These are phyloP conservation scores for Otus scops DNA, from an alignment of 2,797 vertebrate genomes.

Conservation along the genomic window DNA sequence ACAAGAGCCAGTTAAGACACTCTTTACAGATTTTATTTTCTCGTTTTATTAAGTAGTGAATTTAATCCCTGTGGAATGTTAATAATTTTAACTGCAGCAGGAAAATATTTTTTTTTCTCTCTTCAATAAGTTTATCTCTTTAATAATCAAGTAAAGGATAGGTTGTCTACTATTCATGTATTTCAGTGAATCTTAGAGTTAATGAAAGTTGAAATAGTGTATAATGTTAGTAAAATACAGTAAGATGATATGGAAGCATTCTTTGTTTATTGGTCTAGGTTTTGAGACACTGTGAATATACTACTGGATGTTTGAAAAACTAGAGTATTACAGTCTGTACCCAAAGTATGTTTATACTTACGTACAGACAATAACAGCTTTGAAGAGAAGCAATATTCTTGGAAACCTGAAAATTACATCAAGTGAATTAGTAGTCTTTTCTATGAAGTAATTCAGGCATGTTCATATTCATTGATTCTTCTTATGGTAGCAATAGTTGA, in stretches of 20 bases:
- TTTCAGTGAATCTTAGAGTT: not conserved
- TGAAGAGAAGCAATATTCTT: not conserved
- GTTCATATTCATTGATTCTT: not conserved
- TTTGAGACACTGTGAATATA: not conserved
- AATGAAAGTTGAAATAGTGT: not conserved
- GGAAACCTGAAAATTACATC: not conserved
- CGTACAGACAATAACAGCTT: accelerated
- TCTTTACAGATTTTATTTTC: not conserved
- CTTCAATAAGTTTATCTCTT: not conserved
- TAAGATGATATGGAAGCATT: not conserved
- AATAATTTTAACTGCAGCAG: not conserved
- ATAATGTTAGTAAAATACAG: not conserved
- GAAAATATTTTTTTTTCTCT: not conserved
- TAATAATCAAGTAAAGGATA: not conserved
- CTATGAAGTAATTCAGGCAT: not conserved
- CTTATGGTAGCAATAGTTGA: not conserved
- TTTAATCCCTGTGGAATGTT: not conserved
- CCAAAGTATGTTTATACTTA: not conserved
- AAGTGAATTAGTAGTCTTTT: not conserved
- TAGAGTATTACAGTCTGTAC: not conserved
- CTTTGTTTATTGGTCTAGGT: not conserved
- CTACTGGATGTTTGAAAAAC: not conserved
- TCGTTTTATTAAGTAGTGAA: not conserved
- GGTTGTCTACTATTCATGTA: not conserved
- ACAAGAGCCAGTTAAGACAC: not conserved